Evolutionary conservation across 92 coral and sea anemone genomes (phyloP).

Genomic region (Pocillopora meandrina): DNA sequence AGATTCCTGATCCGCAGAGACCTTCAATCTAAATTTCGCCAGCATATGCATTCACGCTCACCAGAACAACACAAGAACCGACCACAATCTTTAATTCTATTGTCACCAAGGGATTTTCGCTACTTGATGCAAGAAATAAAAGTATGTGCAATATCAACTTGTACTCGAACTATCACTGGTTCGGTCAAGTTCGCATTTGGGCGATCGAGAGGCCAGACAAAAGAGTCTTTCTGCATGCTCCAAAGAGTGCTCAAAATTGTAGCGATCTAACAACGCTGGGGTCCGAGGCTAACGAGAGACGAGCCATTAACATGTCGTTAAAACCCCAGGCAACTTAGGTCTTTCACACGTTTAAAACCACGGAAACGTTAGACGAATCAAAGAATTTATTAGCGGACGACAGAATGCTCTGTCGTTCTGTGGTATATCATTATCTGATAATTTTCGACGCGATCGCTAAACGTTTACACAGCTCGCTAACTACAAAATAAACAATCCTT

Average conservation of each 20-base stretch:
- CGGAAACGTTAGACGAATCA: slow-evolving; percentile 42
- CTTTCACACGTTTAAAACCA: slow-evolving; percentile 32
- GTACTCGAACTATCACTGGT: slow-evolving; percentile 16
- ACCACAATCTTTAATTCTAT: neutral
- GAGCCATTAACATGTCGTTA: slow-evolving; percentile 38
- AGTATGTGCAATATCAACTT: neutral
- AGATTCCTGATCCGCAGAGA: slow-evolving; percentile 40
- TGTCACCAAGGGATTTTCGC: neutral
- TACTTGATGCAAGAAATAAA: slow-evolving; percentile 19
- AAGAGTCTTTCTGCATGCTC: neutral
- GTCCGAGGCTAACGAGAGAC: slow-evolving; percentile 9
- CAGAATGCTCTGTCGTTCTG: slow-evolving; percentile 13
- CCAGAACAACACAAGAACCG: neutral
- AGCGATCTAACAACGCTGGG: slow-evolving; percentile 17
- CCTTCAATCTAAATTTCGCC: neutral
- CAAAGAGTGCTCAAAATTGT: slow-evolving; percentile 9
- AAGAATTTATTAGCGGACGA: slow-evolving; percentile 15
- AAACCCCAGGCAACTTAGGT: slow-evolving; percentile 25
- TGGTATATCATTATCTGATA: slow-evolving; percentile 17
- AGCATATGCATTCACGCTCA: neutral
- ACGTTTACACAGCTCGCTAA: slow-evolving; percentile 13
- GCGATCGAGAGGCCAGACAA: slow-evolving; percentile 17
- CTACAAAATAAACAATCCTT: slow-evolving; percentile 7
- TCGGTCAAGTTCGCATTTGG: slow-evolving; percentile 14
- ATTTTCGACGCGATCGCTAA: slow-evolving; percentile 12